A percentile compares a stretch with the other conserved stretches of the same genome.
phyloP scores from a whole-genome alignment of 1,140 invertebrate species.

The Leptopilina clavipes region DNA sequence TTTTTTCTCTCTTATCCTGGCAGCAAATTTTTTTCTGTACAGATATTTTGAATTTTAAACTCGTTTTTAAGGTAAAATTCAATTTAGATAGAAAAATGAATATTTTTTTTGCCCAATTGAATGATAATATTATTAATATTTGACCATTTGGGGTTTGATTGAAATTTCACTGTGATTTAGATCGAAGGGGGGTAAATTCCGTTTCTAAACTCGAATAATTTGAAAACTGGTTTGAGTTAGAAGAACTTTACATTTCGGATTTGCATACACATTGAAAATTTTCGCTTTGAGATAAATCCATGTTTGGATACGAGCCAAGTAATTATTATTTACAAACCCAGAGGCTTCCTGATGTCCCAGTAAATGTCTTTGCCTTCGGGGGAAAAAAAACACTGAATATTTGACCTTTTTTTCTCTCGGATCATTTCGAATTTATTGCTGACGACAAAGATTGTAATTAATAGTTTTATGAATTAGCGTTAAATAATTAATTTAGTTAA shows the following conservation, averaged over 20 bases:
- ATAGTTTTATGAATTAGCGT: no score
- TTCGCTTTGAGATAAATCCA: slow-evolving; percentile 14
- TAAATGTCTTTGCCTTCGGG: slow-evolving; percentile 47
- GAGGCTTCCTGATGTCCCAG: slow-evolving; percentile 50
- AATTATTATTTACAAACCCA: slow-evolving; percentile 57
- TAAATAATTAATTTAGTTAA: no score
- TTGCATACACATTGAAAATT: slow-evolving; percentile 20
- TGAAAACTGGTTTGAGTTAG: slow-evolving; percentile 28
- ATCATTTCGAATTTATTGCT: slow-evolving; percentile 21
- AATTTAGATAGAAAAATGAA: no score
- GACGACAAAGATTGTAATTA: not conserved
- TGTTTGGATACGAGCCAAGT: slow-evolving; percentile 51
- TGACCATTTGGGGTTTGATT: no score
- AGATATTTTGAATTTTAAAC: no score
- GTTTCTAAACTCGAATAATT: not conserved
- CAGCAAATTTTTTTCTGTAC: no score
- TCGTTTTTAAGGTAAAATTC: no score
- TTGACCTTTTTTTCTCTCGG: slow-evolving; percentile 35
- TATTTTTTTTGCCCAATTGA: no score
- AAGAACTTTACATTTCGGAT: slow-evolving; percentile 35
- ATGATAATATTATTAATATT: no score
- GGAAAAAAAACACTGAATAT: slow-evolving; percentile 43
- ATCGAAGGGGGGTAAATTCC: not conserved
- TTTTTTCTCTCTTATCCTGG: no score
- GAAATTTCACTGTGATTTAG: not conserved